These are phyloP conservation scores for Drosophila repleta DNA, from an alignment of 1,140 invertebrate species.

Conservation along the genomic window DNA sequence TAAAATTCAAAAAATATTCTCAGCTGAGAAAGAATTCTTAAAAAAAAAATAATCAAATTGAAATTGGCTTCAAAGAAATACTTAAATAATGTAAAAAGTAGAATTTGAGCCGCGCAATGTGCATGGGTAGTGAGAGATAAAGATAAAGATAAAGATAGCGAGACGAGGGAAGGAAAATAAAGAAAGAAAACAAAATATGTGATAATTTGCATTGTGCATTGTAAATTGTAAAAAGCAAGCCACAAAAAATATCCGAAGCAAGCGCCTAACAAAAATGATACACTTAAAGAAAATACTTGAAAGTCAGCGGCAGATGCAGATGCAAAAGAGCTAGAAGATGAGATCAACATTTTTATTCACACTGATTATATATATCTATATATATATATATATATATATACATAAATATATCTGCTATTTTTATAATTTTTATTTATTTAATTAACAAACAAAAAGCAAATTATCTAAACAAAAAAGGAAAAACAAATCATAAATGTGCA, in stretches of 20 bases:
- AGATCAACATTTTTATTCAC: slow-evolving; percentile 32
- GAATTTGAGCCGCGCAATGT: slow-evolving; percentile 53
- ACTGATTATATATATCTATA: slow-evolving; percentile 31
- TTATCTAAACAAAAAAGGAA: slow-evolving; percentile 40
- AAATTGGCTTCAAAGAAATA: slow-evolving; percentile 66
- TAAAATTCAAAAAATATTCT: slow-evolving; percentile 8
- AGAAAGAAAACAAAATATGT: slow-evolving; percentile 68
- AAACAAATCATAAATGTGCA: slow-evolving; percentile 54
- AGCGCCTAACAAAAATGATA: slow-evolving; percentile 24
- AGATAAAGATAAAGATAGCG: slow-evolving; percentile 4
- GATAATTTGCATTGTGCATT: slow-evolving; percentile 83
- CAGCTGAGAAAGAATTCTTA: slow-evolving; percentile 2
- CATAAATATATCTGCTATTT: slow-evolving; percentile 62
- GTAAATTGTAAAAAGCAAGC: slow-evolving; percentile 73
- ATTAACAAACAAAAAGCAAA: slow-evolving; percentile 36
- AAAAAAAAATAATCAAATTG: slow-evolving; percentile 7
- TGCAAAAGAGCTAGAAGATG: neutral
- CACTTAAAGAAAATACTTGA: slow-evolving; percentile 21
- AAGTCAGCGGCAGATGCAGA: slow-evolving; percentile 24
- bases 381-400: slow-evolving; percentile 16
- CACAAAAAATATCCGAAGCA: slow-evolving; percentile 56
- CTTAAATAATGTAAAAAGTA: slow-evolving; percentile 66
- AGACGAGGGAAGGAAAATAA: slow-evolving; percentile 35
- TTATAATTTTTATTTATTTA: slow-evolving; percentile 63
- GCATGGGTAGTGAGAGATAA: slow-evolving; percentile 18